These are phyloP conservation scores for Lycia hirtaria DNA, from an alignment of 2,888 invertebrate species.

Conservation along the genomic window DNA sequence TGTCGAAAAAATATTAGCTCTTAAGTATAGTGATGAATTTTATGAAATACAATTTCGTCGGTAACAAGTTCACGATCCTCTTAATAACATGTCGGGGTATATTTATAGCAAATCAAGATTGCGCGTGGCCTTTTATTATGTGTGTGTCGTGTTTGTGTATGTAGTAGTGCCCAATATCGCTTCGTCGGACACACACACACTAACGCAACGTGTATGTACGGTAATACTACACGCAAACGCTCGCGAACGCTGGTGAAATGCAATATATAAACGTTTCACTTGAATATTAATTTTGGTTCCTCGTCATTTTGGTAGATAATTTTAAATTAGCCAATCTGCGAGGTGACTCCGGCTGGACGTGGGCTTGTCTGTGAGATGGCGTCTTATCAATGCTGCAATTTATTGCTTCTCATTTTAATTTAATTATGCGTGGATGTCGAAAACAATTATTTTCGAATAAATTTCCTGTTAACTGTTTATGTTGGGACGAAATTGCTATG, in stretches of 20 bases:
- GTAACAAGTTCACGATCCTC: slow-evolving; percentile 82
- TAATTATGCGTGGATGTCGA: slow-evolving; percentile 47
- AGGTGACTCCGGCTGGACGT: slow-evolving; percentile 46
- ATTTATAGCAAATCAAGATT: no score
- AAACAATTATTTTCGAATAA: slow-evolving; percentile 20
- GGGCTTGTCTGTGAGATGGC: slow-evolving; percentile 39
- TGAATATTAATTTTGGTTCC: slow-evolving; percentile 83
- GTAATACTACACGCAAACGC: no score
- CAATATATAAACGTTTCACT: slow-evolving; percentile 81
- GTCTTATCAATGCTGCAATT: slow-evolving; percentile 60
- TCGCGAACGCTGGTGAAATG: no score
- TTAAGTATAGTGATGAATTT: slow-evolving; percentile 82
- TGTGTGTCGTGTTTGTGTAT: no score
- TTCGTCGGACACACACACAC: no score
- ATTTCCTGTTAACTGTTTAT: slow-evolving; percentile 10
- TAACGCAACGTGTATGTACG: no score
- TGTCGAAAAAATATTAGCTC: slow-evolving; percentile 81
- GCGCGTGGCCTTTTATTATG: no score
- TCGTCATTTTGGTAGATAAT: slow-evolving; percentile 82
- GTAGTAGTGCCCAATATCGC: no score
- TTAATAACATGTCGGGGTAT: slow-evolving; percentile 79
- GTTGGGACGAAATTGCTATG: background rate
- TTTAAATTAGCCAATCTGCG: slow-evolving; percentile 78
- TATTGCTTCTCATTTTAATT: slow-evolving; percentile 72
- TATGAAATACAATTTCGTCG: slow-evolving; percentile 82